Evolutionary conservation across 2,888 invertebrate genomes (phyloP).

Genomic region (Disparrhopalites patrizii): DNA sequence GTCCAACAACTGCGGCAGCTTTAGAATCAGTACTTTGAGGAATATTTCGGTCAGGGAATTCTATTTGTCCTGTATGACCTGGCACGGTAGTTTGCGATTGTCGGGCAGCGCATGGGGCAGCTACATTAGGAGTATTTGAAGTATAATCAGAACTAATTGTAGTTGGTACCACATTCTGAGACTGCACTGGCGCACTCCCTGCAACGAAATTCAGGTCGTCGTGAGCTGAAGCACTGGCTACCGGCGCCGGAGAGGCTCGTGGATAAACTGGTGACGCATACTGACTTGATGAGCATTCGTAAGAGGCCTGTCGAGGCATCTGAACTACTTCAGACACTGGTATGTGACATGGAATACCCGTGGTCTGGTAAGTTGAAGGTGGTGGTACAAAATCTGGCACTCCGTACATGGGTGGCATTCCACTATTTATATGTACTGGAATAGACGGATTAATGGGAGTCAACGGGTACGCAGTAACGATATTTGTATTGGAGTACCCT

Average conservation of each 20-base stretch:
- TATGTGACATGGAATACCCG: background rate
- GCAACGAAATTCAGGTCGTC: background rate
- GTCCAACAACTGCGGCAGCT: background rate
- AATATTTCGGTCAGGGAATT: conserved; percentile 10
- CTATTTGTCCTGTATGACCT: background rate
- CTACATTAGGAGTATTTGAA: background rate
- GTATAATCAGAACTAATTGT: background rate
- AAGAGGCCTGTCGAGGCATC: background rate
- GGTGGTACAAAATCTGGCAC: background rate
- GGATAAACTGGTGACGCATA: conserved; percentile 7
- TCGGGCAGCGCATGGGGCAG: background rate
- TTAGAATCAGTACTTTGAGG: background rate
- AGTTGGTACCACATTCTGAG: background rate
- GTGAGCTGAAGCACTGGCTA: background rate
- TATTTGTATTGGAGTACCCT: background rate
- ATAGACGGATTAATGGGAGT: background rate
- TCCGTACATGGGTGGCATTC: conserved; percentile 2
- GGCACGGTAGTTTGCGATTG: background rate
- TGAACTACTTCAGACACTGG: conserved; percentile 4
- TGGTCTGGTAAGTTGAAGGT: background rate
- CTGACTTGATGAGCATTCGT: conserved; percentile 5
- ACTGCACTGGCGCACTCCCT: background rate
- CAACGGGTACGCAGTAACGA: background rate
- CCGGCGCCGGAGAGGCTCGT: background rate
- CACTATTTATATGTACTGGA: background rate